Percentiles rank a stretch among this genome's conserved stretches.
phyloP scores from a whole-genome alignment of 2,113 vertebrate genomes.

The Oryzias woworae region DNA sequence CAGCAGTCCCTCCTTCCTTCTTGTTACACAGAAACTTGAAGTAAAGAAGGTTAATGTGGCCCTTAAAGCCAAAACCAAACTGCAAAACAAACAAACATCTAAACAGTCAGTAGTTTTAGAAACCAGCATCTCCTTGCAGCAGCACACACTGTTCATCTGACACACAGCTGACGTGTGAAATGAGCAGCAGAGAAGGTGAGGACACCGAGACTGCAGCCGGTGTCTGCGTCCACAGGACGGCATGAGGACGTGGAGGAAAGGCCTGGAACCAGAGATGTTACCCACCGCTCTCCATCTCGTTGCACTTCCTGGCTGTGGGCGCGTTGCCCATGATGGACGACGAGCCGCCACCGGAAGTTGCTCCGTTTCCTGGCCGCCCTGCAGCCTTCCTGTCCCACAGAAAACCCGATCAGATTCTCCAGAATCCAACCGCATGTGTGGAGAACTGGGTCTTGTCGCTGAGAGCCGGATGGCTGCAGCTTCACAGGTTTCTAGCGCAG shows the following conservation, averaged over 20 bases:
- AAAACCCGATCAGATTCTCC: constrained; percentile 32
- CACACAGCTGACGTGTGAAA: constrained; percentile 28
- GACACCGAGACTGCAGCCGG: constrained; percentile 22
- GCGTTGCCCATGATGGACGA: constrained; percentile 91
- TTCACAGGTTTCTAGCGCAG: too few species aligned
- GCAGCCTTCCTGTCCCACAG: constrained; percentile 55
- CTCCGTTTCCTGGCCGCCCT: constrained; percentile 57
- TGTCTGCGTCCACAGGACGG: constrained; percentile 13
- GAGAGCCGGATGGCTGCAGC: too few species aligned
- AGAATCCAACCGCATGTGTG: constrained; percentile 37
- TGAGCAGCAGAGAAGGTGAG: constrained; percentile 14
- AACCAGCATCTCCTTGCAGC: constrained; percentile 23
- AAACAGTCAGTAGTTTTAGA: too few species aligned
- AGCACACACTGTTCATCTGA: constrained; percentile 34
- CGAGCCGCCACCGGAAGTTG: constrained; percentile 67
- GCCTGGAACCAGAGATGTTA: constrained; percentile 24
- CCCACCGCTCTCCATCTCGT: constrained; percentile 90
- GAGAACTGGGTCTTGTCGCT: constrained; percentile 21
- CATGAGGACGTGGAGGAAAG: neutral
- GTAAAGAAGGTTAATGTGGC: too few species aligned
- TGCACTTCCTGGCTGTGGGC: constrained; percentile 89
- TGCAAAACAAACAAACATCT: too few species aligned
- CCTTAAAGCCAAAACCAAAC: too few species aligned
- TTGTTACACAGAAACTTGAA: too few species aligned
- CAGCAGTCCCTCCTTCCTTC: too few species aligned